Percentiles rank a stretch among this genome's conserved stretches.
Evolutionary conservation across 2,888 invertebrate species (phyloP).

Genomic region (Diadegma fenestrale): DNA sequence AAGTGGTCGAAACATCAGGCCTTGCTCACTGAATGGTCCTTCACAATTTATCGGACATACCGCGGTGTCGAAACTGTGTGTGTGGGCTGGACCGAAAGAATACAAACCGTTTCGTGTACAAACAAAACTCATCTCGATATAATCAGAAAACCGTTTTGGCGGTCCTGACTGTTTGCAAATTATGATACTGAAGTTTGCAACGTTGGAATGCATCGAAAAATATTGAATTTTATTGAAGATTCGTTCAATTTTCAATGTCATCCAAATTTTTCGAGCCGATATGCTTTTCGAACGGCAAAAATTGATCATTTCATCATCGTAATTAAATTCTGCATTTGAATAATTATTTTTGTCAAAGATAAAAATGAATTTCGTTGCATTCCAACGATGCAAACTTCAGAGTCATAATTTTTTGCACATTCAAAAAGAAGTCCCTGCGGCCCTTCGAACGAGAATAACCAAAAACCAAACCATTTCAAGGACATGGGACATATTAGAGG

Average conservation of each 20-base stretch:
- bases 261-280: no score
- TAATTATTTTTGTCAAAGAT: no score
- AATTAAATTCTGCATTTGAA: no score
- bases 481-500: conserved; percentile 69
- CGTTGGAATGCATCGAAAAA: no score
- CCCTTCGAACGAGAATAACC: not conserved
- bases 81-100: conserved; percentile 50
- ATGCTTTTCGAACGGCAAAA: no score
- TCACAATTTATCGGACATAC: conserved; percentile 56
- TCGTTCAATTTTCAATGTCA: no score
- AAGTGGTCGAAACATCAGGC: conserved; percentile 47
- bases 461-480: conserved; percentile 70
- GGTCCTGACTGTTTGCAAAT: not conserved
- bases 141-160: not conserved
- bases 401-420: not conserved
- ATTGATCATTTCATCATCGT: no score
- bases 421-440: not conserved
- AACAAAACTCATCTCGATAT: not conserved
- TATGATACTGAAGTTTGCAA: no score
- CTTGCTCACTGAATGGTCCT: conserved; percentile 68
- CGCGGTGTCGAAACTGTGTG: conserved; percentile 39
- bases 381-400: no score
- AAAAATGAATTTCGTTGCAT: no score
- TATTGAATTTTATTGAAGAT: no score
- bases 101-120: conserved; percentile 11